Evolutionary conservation across 2,888 invertebrate genomes (phyloP), one percentile per base, ranked within the genome.

Genomic region (Hirudinaria manillensis): DNA sequence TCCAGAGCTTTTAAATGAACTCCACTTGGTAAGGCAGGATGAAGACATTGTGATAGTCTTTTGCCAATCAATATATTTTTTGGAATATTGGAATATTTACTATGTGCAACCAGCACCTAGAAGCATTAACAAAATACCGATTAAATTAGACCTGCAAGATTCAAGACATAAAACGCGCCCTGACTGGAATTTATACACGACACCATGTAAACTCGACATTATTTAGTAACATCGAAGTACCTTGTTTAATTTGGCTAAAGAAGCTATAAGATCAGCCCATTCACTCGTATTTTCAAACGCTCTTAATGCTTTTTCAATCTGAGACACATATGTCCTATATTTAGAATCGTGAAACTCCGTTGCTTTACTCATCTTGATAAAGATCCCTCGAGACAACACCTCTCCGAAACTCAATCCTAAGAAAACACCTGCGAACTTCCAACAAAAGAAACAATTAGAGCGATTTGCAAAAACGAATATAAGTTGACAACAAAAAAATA

Each of bases 261-360:
- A 93, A 75, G 93, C 91, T 82, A 95, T 94, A 73, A 94, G 88
- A 87, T 95, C 94, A 75, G 94, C 93, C 94, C 94, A 94, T 89
- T 94, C 94, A 81, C 92, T 92, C n/a, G 93, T 93, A 83, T 91
- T 92, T 83, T 95, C 94, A 86, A 94, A 95, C 85, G 90, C 92
- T 83, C 92, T 92, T 78, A 94, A 87, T 24, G 93, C 93, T 85
- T 92, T 93, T 84, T 94, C 94, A 74, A 94, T 76, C 77, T 84
- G 83, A 24, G 81, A 82, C 71, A 83, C 83, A 79, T 85, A 85
- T 0, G 90, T 89, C 80, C 92, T 88, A 86, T 92, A 93, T 85
- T 92, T 92, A 29, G 91, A 89, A 86, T 68, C 68, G 21, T 61
- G 45, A 45, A 45, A 16, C 1, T 45, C 45, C 16, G 16, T 16